phyloP scores from a whole-genome alignment of 2,888 invertebrate genomes.

The Calliphora vomitoria region DNA sequence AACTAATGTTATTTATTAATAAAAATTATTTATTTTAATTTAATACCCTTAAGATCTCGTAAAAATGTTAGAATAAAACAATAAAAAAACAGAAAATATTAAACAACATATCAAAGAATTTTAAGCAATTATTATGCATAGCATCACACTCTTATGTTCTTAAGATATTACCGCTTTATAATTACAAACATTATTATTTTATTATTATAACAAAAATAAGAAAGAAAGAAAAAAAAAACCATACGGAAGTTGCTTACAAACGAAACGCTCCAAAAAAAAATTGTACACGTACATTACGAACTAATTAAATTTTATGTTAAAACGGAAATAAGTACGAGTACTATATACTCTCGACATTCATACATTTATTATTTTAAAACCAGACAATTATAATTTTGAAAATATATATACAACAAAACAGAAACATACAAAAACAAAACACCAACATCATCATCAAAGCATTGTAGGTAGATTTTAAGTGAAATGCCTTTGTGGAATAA shows the following conservation, averaged over 20 bases:
- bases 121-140: neutral
- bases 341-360: neutral
- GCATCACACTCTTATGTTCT: neutral
- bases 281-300: neutral
- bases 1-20: slow-evolving; percentile 1
- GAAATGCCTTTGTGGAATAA: slow-evolving; percentile 18
- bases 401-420: neutral
- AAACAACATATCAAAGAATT: neutral
- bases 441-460: neutral
- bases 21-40: neutral
- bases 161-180: neutral
- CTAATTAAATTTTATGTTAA: slow-evolving; percentile 31
- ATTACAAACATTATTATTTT: neutral
- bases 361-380: neutral
- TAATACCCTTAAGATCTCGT: neutral
- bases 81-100: neutral
- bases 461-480: slow-evolving; percentile 14
- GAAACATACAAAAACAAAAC: neutral
- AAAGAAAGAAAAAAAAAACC: neutral
- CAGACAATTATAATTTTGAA: slow-evolving; percentile 8
- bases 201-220: neutral
- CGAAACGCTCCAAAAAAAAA: neutral
- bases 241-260: slow-evolving; percentile 10
- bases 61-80: neutral
- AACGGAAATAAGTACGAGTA: slow-evolving; percentile 5